phyloP scores from a whole-genome alignment of 2,113 vertebrate genomes.

The Geococcyx californianus region DNA sequence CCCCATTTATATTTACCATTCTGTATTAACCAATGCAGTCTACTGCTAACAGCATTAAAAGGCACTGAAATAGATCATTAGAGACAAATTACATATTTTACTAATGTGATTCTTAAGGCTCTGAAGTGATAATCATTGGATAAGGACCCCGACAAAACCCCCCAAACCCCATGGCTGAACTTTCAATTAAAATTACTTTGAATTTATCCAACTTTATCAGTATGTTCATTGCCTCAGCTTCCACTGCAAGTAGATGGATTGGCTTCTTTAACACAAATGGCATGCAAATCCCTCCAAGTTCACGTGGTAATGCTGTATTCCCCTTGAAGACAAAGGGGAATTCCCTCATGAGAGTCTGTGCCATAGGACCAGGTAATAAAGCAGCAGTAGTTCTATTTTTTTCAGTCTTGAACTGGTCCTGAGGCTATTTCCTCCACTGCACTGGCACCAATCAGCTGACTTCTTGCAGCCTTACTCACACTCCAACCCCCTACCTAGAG shows the following conservation, averaged over 20 bases:
- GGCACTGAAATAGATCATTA: background rate
- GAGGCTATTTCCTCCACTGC: background rate
- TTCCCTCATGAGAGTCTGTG: background rate
- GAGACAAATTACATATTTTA: background rate
- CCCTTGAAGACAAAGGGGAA: background rate
- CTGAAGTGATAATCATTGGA: background rate
- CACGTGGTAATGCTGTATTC: background rate
- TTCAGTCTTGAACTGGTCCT: background rate
- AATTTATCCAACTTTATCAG: background rate
- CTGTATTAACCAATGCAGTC: background rate
- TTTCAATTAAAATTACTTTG: background rate
- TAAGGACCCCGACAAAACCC: background rate
- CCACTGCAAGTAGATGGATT: background rate
- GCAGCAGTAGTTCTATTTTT: background rate
- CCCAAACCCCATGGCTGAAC: background rate
- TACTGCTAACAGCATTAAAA: slow-evolving; percentile 15
- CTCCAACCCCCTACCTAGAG: background rate
- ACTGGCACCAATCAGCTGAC: background rate
- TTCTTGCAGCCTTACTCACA: background rate
- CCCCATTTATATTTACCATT: background rate
- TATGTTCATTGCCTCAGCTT: background rate
- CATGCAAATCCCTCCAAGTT: background rate
- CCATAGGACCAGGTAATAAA: background rate
- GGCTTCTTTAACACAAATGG: background rate
- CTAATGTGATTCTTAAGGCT: background rate